Evolutionary conservation across 2,888 invertebrate genomes (phyloP).

Genomic region (Athrips mouffetella): DNA sequence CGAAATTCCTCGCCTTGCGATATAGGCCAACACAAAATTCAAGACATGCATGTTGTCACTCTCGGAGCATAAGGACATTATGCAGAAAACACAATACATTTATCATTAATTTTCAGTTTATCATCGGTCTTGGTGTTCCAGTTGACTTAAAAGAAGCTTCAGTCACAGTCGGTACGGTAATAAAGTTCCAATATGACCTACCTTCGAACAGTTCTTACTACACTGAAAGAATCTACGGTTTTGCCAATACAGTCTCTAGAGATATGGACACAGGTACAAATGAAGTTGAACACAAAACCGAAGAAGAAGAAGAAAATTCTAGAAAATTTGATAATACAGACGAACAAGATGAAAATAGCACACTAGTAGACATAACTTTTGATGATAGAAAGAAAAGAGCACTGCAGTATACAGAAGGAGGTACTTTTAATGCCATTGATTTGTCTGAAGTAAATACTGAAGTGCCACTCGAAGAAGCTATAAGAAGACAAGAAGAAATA

Average conservation of each 20-base stretch:
- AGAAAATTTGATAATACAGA: slow-evolving; percentile 30
- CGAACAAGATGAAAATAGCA: slow-evolving; percentile 45
- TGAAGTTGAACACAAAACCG: slow-evolving; percentile 24
- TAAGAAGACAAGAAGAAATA: slow-evolving; percentile 69
- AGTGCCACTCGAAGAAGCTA: slow-evolving; percentile 64
- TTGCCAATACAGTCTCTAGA: slow-evolving; percentile 60
- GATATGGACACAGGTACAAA: slow-evolving; percentile 51
- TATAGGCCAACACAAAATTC: no score
- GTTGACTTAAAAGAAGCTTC: slow-evolving; percentile 80
- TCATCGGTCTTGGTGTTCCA: slow-evolving; percentile 82
- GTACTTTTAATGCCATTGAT: slow-evolving; percentile 37
- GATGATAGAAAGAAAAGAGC: slow-evolving; percentile 55
- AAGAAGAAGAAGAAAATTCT: slow-evolving; percentile 19
- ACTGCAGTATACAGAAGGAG: slow-evolving; percentile 58
- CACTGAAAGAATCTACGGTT: slow-evolving; percentile 71
- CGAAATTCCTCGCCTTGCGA: no score
- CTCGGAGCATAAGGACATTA: no score
- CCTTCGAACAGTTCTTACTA: slow-evolving; percentile 81
- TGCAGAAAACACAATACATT: no score
- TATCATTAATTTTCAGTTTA: slow-evolving; percentile 69
- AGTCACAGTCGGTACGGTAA: slow-evolving; percentile 81
- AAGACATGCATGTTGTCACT: no score
- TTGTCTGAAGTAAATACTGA: slow-evolving; percentile 36
- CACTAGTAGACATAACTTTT: slow-evolving; percentile 64
- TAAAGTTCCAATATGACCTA: slow-evolving; percentile 82